Conservation (phyloP, 2,113 vertebrate genomes). For the Pseudorhombus dupliciocellatus region DNA sequence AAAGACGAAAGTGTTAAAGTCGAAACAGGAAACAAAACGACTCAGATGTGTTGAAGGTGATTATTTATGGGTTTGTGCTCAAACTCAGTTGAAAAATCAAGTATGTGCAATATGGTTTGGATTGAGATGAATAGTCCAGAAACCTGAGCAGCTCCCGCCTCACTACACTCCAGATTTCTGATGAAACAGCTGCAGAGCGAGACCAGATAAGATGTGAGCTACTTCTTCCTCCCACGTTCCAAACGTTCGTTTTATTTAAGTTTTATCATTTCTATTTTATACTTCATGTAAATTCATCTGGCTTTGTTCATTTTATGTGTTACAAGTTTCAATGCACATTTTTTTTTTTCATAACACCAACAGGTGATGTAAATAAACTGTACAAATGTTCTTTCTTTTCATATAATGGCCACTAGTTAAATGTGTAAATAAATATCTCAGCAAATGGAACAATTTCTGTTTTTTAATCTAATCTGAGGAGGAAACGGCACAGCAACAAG, state of each 20-base stretch:
- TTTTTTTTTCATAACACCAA: conserved; percentile 58
- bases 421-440: conserved; percentile 76
- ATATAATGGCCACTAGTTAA: conserved; percentile 67
- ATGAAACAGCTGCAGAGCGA: background rate
- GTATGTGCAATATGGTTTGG: conserved; percentile 34
- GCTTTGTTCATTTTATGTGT: conserved; percentile 11
- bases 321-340: conserved; percentile 45
- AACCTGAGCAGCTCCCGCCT: no score
- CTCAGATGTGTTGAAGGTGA: background rate
- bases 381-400: conserved; percentile 67
- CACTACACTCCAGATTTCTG: conserved; percentile 11
- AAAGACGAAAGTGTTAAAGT: no score
- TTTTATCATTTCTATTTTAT: conserved; percentile 30
- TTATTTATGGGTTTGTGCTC: no score
- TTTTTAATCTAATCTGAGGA: background rate
- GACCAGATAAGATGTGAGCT: conserved; percentile 1
- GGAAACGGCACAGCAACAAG: background rate
- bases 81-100: background rate
- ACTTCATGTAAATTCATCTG: conserved; percentile 33
- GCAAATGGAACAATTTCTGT: background rate
- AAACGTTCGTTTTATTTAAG: conserved; percentile 19
- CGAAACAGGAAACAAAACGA: no score
- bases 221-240: background rate
- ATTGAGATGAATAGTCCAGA: no score
- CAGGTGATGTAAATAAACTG: conserved; percentile 72